Evolutionary conservation across 2,888 invertebrate species (phyloP).

Genomic region (Leptinotarsa haldemani): DNA sequence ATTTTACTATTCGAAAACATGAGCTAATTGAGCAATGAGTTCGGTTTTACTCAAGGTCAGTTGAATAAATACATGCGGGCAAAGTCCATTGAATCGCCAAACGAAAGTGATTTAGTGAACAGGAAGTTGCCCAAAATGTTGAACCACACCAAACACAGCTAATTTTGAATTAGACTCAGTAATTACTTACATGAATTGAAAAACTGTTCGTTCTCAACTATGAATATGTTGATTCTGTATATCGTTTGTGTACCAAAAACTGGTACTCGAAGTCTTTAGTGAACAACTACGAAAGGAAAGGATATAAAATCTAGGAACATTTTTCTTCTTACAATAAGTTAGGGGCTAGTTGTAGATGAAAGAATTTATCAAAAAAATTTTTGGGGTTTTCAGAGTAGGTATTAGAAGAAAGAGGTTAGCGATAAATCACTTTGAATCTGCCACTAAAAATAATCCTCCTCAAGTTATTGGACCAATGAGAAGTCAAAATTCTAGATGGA

Average conservation of each 20-base stretch:
- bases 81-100: slow-evolving; percentile 2
- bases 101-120: slow-evolving; percentile 7
- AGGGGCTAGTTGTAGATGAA: too few species aligned
- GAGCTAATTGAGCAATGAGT: slow-evolving; percentile 4
- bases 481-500: too few species aligned
- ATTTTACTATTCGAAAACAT: slow-evolving; percentile 1
- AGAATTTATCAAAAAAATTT: too few species aligned
- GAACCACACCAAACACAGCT: background rate
- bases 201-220: background rate
- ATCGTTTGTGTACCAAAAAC: background rate
- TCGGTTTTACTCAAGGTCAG: slow-evolving; percentile 5
- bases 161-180: background rate
- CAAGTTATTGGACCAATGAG: too few species aligned
- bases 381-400: too few species aligned
- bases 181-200: background rate
- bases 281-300: too few species aligned
- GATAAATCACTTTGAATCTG: too few species aligned
- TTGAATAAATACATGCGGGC: slow-evolving; percentile 7
- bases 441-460: too few species aligned
- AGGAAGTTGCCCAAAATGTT: slow-evolving; percentile 10
- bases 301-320: too few species aligned
- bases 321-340: too few species aligned
- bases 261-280: too few species aligned
- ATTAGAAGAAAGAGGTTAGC: too few species aligned
- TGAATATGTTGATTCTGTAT: background rate